Conservation (phyloP, 2,888 invertebrate genomes). For the Netelia melanura region DNA sequence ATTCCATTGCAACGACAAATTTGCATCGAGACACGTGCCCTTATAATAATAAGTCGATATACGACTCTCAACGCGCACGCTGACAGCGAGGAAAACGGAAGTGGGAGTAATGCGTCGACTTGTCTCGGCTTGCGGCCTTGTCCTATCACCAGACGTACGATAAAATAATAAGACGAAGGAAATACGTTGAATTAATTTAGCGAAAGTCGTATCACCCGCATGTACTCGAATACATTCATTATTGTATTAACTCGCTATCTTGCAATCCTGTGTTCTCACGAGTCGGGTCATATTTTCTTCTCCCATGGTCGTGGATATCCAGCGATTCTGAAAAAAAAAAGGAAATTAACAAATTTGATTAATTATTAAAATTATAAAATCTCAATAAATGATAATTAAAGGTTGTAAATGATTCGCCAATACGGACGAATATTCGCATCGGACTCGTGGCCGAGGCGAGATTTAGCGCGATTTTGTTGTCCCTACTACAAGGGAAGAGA, state of each 20-base stretch:
- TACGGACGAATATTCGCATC: conserved; percentile 14
- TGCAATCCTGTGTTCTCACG: too few relatives aligned
- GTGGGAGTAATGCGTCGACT: conserved; percentile 29
- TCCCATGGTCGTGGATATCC: too few relatives aligned
- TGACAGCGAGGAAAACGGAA: conserved; percentile 23
- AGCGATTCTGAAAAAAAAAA: too few relatives aligned
- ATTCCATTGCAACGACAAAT: neutral
- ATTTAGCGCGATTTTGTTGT: neutral
- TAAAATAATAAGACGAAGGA: conserved; percentile 1
- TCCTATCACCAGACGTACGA: conserved; percentile 12
- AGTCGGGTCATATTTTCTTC: too few relatives aligned
- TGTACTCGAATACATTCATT: neutral
- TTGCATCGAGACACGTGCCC: neutral
- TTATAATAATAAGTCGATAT: neutral
- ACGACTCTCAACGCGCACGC: neutral
- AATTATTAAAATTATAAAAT: too few relatives aligned
- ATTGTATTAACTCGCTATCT: neutral
- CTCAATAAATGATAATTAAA: too few relatives aligned
- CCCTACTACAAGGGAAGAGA: too few relatives aligned
- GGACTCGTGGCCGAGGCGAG: neutral
- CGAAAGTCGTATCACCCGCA: neutral
- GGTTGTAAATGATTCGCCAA: conserved; percentile 12
- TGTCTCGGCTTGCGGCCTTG: conserved; percentile 20
- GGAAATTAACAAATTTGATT: too few relatives aligned
- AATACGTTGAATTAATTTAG: neutral